Evolutionary conservation across 2,113 vertebrate genomes (phyloP).

Genomic region (Spermophilus dauricus): DNA sequence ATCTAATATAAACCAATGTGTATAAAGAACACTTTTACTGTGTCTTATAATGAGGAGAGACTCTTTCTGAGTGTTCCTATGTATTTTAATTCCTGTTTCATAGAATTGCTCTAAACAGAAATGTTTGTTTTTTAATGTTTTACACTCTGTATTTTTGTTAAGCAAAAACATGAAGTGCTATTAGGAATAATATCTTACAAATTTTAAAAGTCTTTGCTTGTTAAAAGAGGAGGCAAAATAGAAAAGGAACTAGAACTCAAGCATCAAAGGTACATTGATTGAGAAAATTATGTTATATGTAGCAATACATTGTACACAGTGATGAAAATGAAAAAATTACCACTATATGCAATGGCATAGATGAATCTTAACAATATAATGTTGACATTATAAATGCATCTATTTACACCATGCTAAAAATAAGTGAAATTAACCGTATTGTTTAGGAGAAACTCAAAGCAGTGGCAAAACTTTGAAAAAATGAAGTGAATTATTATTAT

Average conservation of each 20-base stretch:
- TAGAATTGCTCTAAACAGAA: constrained; percentile 1
- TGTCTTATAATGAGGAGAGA: neutral
- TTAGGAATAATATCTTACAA: neutral
- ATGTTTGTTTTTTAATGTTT: neutral
- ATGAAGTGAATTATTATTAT: neutral
- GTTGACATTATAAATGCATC: neutral
- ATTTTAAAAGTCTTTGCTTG: neutral
- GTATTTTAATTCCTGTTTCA: neutral
- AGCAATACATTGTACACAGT: neutral
- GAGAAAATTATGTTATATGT: constrained; percentile 2
- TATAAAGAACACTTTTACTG: neutral
- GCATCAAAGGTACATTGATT: neutral
- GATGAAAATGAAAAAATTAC: constrained; percentile 6
- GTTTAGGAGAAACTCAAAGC: neutral
- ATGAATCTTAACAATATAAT: constrained; percentile 15
- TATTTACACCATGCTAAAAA: neutral
- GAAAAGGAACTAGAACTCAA: neutral
- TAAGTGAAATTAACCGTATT: neutral
- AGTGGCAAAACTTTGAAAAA: neutral
- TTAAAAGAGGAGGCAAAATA: constrained; percentile 17
- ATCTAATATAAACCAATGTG: neutral
- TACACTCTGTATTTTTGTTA: neutral
- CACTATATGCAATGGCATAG: neutral
- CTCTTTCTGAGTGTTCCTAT: neutral
- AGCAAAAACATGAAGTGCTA: neutral